These are phyloP conservation scores for Melanotus villosus DNA, from an alignment of 2,888 invertebrate species.

Conservation along the genomic window DNA sequence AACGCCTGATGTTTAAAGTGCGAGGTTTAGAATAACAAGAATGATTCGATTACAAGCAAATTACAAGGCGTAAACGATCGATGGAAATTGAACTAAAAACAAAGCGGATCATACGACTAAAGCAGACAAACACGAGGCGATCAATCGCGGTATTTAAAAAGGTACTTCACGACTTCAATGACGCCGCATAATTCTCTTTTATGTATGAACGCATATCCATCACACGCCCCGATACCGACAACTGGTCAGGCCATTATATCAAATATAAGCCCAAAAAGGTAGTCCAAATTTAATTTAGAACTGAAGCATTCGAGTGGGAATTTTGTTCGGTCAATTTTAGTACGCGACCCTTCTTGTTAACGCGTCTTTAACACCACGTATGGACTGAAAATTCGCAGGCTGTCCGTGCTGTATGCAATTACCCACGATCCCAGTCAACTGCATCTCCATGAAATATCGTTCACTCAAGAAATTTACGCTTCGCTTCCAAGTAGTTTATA, in stretches of 20 bases:
- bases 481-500: neutral
- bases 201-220: constrained; percentile 25
- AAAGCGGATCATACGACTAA: constrained; percentile 5
- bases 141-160: constrained; percentile 24
- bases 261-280: constrained; percentile 14
- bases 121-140: constrained; percentile 13
- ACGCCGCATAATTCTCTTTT: constrained; percentile 26
- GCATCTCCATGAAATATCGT: neutral
- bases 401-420: neutral
- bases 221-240: constrained; percentile 21
- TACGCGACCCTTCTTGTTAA: neutral
- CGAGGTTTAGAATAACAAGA: neutral
- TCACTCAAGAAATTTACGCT: constrained; percentile 1
- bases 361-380: neutral
- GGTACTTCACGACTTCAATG: constrained; percentile 26
- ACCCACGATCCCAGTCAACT: neutral
- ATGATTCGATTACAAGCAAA: constrained; percentile 5
- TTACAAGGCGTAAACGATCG: constrained; percentile 10
- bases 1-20: constrained; percentile 3
- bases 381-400: neutral
- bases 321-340: neutral
- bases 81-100: constrained; percentile 4
- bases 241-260: constrained; percentile 19
- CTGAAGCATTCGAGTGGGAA: constrained; percentile 10
- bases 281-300: constrained; percentile 21